Percentiles rank a stretch among this genome's conserved stretches.
Evolutionary conservation across 1,140 invertebrate species (phyloP).

Genomic region (Popillia japonica): DNA sequence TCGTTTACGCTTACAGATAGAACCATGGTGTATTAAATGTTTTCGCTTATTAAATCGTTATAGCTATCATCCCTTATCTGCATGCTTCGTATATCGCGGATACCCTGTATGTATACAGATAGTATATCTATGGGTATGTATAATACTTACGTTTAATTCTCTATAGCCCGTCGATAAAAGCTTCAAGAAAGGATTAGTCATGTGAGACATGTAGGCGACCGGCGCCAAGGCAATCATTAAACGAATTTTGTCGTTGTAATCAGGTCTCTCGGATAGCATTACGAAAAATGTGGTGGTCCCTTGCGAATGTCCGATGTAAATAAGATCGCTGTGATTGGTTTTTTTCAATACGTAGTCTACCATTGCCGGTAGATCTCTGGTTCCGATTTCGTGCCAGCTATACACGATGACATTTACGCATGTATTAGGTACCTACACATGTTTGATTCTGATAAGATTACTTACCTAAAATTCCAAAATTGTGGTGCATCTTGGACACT

Average conservation of each 20-base stretch:
- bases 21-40: no score
- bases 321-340: constrained; percentile 63
- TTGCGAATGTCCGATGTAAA: constrained; percentile 76
- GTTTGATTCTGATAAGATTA: neutral
- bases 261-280: constrained; percentile 62
- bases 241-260: constrained; percentile 64
- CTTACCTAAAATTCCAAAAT: constrained; percentile 37
- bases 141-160: neutral
- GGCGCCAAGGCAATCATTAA: constrained; percentile 68
- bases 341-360: constrained; percentile 70
- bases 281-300: constrained; percentile 68
- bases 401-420: neutral
- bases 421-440: neutral
- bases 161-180: neutral
- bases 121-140: no score
- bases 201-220: constrained; percentile 64
- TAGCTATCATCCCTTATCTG: no score
- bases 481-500: constrained; percentile 59
- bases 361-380: constrained; percentile 72
- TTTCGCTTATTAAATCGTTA: no score
- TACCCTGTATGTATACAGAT: no score
- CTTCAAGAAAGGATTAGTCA: constrained; percentile 63
- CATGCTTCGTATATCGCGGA: no score
- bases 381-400: constrained; percentile 71
- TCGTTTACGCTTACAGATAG: no score